phyloP scores from a whole-genome alignment of 1,140 invertebrate genomes.

The Mesaphorura yosii region DNA sequence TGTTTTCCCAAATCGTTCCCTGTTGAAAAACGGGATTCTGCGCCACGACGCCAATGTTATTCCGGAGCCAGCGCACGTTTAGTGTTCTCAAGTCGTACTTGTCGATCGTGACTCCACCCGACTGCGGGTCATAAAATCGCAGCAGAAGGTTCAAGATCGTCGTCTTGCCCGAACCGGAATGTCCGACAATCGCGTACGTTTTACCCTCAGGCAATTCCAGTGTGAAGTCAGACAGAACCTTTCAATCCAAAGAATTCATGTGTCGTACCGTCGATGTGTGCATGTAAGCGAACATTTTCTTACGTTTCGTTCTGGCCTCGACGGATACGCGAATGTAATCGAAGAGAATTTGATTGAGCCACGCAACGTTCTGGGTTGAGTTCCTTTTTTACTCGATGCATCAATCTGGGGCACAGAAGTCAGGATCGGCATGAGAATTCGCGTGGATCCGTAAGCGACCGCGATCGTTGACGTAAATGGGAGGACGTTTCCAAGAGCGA shows the following conservation, averaged over 20 bases:
- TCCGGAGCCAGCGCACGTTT: constrained; percentile 53
- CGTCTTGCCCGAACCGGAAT: constrained; percentile 77
- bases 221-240: constrained; percentile 58
- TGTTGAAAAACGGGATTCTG: constrained; percentile 48
- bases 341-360: background rate
- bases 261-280: background rate
- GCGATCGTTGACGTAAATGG: background rate
- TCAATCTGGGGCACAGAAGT: constrained; percentile 1
- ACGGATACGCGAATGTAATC: background rate
- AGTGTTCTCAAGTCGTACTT: constrained; percentile 50
- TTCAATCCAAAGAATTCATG: constrained; percentile 11
- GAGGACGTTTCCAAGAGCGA: background rate
- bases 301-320: background rate
- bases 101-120: constrained; percentile 52
- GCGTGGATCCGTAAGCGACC: background rate
- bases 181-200: constrained; percentile 76
- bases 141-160: constrained; percentile 76
- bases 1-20: constrained; percentile 64
- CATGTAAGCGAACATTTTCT: background rate
- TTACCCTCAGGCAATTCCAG: constrained; percentile 68
- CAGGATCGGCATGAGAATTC: background rate
- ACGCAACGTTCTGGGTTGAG: background rate
- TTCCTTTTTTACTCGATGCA: background rate
- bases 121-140: constrained; percentile 63
- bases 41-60: constrained; percentile 60